Evolutionary conservation across 2,888 invertebrate genomes (phyloP).

Genomic region (Argyra leucocephala): DNA sequence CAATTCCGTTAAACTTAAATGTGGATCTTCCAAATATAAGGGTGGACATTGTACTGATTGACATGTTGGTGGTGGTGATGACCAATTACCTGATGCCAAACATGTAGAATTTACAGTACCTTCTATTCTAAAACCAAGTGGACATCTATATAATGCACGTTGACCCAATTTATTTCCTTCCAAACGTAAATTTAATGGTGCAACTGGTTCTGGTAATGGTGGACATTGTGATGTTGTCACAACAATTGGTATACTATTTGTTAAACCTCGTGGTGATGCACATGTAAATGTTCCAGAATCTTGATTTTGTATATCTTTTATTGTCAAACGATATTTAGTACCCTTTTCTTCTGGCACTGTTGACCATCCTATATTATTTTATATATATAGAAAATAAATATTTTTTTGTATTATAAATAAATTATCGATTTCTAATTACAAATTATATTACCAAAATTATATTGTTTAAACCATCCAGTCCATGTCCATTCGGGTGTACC

Average conservation of each 20-base stretch:
- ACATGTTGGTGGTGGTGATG: slow-evolving; percentile 61
- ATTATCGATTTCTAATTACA: too few species aligned
- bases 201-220: slow-evolving; percentile 50
- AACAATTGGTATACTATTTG: slow-evolving; percentile 45
- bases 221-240: slow-evolving; percentile 66
- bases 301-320: slow-evolving; percentile 71
- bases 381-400: too few species aligned
- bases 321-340: slow-evolving; percentile 69
- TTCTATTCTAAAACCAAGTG: slow-evolving; percentile 65
- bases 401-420: too few species aligned
- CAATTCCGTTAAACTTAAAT: slow-evolving; percentile 65
- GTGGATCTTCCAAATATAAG: slow-evolving; percentile 57
- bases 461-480: slow-evolving; percentile 70
- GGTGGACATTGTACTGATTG: slow-evolving; percentile 69
- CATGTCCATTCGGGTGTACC: slow-evolving; percentile 84
- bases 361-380: slow-evolving; percentile 39
- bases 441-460: slow-evolving; percentile 56
- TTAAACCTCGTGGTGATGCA: slow-evolving; percentile 68
- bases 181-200: slow-evolving; percentile 58
- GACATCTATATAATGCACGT: slow-evolving; percentile 55
- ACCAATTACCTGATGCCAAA: slow-evolving; percentile 76
- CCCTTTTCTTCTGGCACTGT: slow-evolving; percentile 54
- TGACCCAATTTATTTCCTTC: slow-evolving; percentile 74
- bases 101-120: slow-evolving; percentile 73
- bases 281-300: slow-evolving; percentile 80